These are phyloP conservation scores for Turritopsis rubra DNA, from an alignment of 30 jellyfish, hydroid and myxozoan genomes.

Conservation along the genomic window DNA sequence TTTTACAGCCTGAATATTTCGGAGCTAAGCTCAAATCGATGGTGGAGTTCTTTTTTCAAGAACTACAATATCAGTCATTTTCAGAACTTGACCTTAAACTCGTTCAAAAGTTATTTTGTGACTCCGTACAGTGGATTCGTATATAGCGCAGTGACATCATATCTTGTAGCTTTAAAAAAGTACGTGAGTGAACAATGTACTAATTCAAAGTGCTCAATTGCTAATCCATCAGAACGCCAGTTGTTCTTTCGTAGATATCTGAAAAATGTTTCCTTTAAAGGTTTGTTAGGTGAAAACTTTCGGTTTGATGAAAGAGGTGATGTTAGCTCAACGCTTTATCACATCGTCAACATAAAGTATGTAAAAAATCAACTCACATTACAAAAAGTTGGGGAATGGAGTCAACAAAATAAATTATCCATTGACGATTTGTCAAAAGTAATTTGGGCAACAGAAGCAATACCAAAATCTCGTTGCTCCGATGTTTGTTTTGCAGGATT, in stretches of 20 bases:
- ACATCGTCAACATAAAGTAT: constrained; percentile 11
- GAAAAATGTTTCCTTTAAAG: constrained; percentile 6
- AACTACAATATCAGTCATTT: not conserved
- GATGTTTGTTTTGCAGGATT: constrained; percentile 47
- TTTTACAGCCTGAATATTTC: not conserved
- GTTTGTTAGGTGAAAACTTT: constrained; percentile 29
- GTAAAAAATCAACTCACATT: not conserved
- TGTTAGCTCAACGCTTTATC: constrained; percentile 38
- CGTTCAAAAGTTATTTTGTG: not conserved
- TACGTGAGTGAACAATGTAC: not conserved
- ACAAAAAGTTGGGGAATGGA: constrained; percentile 55
- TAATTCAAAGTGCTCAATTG: not conserved
- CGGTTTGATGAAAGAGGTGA: constrained; percentile 52
- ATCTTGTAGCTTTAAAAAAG: constrained; percentile 34
- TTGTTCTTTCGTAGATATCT: not conserved
- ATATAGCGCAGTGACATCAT: constrained; percentile 49
- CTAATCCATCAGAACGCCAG: constrained; percentile 7
- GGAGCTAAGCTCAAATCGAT: not conserved
- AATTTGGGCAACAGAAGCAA: not conserved
- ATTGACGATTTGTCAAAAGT: not conserved
- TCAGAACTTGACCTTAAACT: not conserved
- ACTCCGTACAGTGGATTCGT: not conserved
- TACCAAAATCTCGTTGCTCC: constrained; percentile 29
- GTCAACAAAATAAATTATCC: constrained; percentile 18
- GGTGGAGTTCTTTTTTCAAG: not conserved